Evolutionary conservation across 2,888 invertebrate species (phyloP), one percentile per base, ranked within the genome.

Genomic region (Drosophila incognita): DNA sequence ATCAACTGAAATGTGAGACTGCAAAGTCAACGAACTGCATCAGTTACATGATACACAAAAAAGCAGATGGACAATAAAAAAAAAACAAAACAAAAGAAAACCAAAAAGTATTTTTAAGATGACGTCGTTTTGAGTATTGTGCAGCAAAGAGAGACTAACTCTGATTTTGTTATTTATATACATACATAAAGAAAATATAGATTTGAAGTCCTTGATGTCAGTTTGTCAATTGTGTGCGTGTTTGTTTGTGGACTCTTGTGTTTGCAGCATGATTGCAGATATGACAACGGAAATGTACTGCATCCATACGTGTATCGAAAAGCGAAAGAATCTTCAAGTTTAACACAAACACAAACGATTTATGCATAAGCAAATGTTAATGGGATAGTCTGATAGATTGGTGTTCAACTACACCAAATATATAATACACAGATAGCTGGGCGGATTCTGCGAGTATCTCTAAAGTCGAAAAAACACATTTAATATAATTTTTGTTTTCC

Each of bases 11-110:
- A 52, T 56, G 51, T 62, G 40, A 66, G 49, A 61, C 36, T 56
- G 40, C 66, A 59, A 59, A 81, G 77, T 76, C 78, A 81, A 81
- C 67, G 73, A 77, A 73, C 82, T 81, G 79, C 67, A 59, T 29
- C 78, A 80, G 57, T 60, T 58, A 64, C 59, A 68, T 76, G 66
- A 62, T 58, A 65, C 49, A 52, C 60, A 59, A 65, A 51, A 64
- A 68, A 33, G 1, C 0, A 31, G n/a, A 15, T 29, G 18, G 24
- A 8, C 54, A 31, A 21, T 7, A 21, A 21, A 27, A 49, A 24
- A 24, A 11, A n/a, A 10, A 51, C 27, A n/a, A 18, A 27, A 33
- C 13, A 49, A 24, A n/a, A 15, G 8, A 29, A 21, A 42, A 54
- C 52, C 31, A 46, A 62, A 62, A 54, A 56, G 57, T 64, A 67